Percentiles rank a stretch among this genome's conserved stretches.
Evolutionary conservation across 2,113 vertebrate species (phyloP).

Genomic region (Orthochromis indermauri): DNA sequence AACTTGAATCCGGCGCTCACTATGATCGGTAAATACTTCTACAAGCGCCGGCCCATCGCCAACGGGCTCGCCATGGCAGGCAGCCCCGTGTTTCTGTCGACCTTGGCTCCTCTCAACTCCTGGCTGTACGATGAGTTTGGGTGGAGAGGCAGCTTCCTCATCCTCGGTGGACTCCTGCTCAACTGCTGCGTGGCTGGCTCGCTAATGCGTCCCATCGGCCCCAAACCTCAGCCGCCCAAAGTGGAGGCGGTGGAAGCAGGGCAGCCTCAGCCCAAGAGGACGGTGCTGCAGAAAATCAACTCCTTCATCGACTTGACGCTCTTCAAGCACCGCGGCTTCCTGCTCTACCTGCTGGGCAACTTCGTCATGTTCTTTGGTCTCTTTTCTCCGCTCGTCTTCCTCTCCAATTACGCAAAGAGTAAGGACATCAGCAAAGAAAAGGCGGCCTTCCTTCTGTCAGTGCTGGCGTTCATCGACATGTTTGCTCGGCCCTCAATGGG

Average conservation of each 20-base stretch:
- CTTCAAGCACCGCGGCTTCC: slow-evolving; percentile 90
- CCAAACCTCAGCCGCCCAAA: slow-evolving; percentile 54
- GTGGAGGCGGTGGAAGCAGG: background rate
- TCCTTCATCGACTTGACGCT: slow-evolving; percentile 88
- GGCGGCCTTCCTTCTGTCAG: slow-evolving; percentile 88
- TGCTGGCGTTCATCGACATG: slow-evolving; percentile 95
- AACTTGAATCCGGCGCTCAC: slow-evolving; percentile 96
- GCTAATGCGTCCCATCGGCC: slow-evolving; percentile 90
- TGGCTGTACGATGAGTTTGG: slow-evolving; percentile 85
- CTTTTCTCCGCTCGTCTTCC: slow-evolving; percentile 91
- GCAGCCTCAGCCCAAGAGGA: slow-evolving; percentile 60
- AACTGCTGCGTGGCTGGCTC: slow-evolving; percentile 96
- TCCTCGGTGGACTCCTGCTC: slow-evolving; percentile 86
- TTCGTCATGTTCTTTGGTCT: slow-evolving; percentile 94
- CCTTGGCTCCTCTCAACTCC: slow-evolving; percentile 87
- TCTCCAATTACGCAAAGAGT: slow-evolving; percentile 91
- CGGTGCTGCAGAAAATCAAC: slow-evolving; percentile 80
- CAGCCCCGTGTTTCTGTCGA: slow-evolving; percentile 95
- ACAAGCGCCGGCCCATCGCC: slow-evolving; percentile 84
- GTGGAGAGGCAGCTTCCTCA: slow-evolving; percentile 95
- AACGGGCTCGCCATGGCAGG: slow-evolving; percentile 96
- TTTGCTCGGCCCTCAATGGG: slow-evolving; percentile 97
- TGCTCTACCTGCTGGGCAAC: slow-evolving; percentile 90
- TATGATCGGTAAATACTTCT: slow-evolving; percentile 98
- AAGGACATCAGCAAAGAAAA: slow-evolving; percentile 80